These are phyloP conservation scores for Myoxocephalus aenaeus DNA, from an alignment of 2,797 vertebrate genomes.

Conservation along the genomic window DNA sequence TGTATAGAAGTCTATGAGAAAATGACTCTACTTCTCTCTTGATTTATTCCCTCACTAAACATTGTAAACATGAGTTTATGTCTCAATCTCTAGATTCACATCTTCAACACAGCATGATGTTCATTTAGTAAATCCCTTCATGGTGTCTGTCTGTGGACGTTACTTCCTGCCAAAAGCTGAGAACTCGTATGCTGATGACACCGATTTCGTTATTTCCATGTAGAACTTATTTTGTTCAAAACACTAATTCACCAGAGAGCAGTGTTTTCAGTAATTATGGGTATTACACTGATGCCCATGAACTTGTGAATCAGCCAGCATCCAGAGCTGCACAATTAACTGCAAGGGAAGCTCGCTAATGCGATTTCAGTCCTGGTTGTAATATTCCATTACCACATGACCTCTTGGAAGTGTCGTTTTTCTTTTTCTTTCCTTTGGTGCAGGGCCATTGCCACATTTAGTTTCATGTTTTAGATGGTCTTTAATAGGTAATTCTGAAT, in stretches of 20 bases:
- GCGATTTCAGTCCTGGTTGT: constrained; percentile 16
- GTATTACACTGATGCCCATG: background rate
- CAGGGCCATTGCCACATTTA: background rate
- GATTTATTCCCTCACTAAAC: too few relatives aligned
- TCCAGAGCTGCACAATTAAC: constrained; percentile 29
- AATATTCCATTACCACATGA: constrained; percentile 1
- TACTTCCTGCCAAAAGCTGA: constrained; percentile 6
- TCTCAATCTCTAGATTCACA: too few relatives aligned
- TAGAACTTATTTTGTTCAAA: constrained; percentile 3
- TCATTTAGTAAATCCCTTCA: too few relatives aligned
- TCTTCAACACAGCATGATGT: background rate
- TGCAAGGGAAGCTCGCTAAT: background rate
- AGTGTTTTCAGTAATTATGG: background rate
- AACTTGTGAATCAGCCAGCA: constrained; percentile 12
- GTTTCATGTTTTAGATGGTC: background rate
- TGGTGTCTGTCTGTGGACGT: too few relatives aligned
- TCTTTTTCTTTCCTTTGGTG: too few relatives aligned
- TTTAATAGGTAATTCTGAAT: background rate
- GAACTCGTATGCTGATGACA: constrained; percentile 13
- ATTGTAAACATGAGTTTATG: background rate
- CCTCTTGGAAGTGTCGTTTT: constrained; percentile 1
- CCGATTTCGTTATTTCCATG: constrained; percentile 15
- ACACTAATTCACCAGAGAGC: constrained; percentile 1
- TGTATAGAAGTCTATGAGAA: background rate
- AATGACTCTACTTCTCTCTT: background rate